Conservation (phyloP, 2,888 invertebrate species). For the Deilephila elpenor region DNA sequence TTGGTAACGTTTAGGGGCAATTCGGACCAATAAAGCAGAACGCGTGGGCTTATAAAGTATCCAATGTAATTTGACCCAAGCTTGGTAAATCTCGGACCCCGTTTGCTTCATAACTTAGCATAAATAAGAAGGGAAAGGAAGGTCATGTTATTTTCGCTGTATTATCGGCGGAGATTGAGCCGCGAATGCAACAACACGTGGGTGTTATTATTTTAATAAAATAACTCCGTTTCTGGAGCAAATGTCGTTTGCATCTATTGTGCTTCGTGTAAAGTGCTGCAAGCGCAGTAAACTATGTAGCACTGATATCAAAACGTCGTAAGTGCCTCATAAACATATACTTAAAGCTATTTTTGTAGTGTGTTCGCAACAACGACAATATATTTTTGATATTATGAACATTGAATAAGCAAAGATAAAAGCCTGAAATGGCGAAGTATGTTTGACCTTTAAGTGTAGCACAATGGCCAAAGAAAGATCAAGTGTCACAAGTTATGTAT, state of each 20-base stretch:
- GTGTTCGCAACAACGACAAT: background rate
- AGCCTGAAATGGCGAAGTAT: background rate
- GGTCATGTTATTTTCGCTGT: slow-evolving; percentile 50
- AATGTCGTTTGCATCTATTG: slow-evolving; percentile 44
- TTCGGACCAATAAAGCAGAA: slow-evolving; percentile 79
- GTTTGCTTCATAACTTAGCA: background rate
- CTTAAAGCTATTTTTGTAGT: slow-evolving; percentile 5
- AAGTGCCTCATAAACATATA: slow-evolving; percentile 39
- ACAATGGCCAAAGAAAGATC: background rate
- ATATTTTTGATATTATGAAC: slow-evolving; percentile 4
- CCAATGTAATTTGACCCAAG: slow-evolving; percentile 61
- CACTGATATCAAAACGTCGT: slow-evolving; percentile 38
- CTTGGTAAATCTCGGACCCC: slow-evolving; percentile 34
- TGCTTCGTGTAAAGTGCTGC: slow-evolving; percentile 28
- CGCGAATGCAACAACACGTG: slow-evolving; percentile 66
- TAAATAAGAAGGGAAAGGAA: slow-evolving; percentile 34
- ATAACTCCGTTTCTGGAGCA: slow-evolving; percentile 54
- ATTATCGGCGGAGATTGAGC: slow-evolving; percentile 63
- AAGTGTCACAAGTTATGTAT: background rate
- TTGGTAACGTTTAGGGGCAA: slow-evolving; percentile 83
- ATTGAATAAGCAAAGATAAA: slow-evolving; percentile 16
- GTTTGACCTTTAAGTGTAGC: background rate
- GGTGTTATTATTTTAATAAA: slow-evolving; percentile 72
- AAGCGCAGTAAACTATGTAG: slow-evolving; percentile 37
- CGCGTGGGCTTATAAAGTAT: slow-evolving; percentile 71